Evolutionary conservation across 2,113 vertebrate species (phyloP), one percentile per base, ranked within the genome.

Genomic region (Etia nguti): DNA sequence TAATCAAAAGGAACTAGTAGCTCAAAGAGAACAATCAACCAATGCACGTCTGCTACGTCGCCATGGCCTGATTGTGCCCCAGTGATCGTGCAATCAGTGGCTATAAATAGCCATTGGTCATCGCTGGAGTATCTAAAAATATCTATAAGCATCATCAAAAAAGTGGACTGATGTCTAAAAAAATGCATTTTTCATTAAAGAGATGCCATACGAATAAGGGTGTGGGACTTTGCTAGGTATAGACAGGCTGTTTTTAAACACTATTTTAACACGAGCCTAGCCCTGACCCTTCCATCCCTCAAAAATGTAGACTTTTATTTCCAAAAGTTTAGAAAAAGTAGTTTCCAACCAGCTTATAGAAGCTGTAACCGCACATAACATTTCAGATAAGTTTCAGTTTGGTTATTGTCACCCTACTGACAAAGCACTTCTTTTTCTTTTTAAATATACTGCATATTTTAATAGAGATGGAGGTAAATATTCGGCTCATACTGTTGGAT

Each of bases 1-100:
- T 81, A 92, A 93, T 93, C 88, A 92, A 92, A 92, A 68, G 26
- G 56, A 88, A 41, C 65, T n/a, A n/a, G 86, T 65, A 6, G 70
- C 84, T 88, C 89, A 88, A 85, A 91, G 59, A 85, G 87, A 93
- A 89, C 89, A 93, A 91, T 90, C 92, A 90, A 11, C 80, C 85
- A 57, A 84, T 84, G 70, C 82, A n/a, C 36, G n/a, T 79, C 50
- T 59, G 59, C 82, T 26, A 70, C 26, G 8, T 81, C 5, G 22
- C 36, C 15, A 3, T 11, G 41, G 86, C 81, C 85, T 90, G 89
- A 93, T 91, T 93, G 84, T 80, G 89, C 83, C 41, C 82, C 6
- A n/a, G 82, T 59, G 82, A 85, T 91, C 75, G 10, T n/a, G 84
- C 73, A 92, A 92, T 93, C 90, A 89, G 8, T 7, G 41, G 73